A percentile compares a stretch with the other conserved stretches of the same genome.
These are phyloP conservation scores for Venturia canescens DNA, from an alignment of 1,140 invertebrate species.

Conservation along the genomic window DNA sequence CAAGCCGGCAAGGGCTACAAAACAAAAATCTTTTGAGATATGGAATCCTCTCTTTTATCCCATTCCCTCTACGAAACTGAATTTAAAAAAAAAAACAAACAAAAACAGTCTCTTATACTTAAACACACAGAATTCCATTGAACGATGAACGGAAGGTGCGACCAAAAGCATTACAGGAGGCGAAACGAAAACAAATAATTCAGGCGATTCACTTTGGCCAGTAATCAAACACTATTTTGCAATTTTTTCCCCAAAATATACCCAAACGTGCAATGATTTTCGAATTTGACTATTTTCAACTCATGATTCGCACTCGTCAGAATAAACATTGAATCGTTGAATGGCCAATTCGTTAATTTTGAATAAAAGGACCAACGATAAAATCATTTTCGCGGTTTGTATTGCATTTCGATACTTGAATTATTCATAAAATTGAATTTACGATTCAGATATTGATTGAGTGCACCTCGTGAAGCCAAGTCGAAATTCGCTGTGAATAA, in stretches of 20 bases:
- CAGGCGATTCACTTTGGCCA: neutral
- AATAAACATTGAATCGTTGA: neutral
- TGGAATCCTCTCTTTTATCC: neutral
- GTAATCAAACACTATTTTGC: neutral
- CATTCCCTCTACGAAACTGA: conserved; percentile 2
- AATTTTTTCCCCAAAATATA: neutral
- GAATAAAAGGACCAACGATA: neutral
- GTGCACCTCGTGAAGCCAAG: conserved; percentile 18
- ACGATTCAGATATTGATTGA: neutral
- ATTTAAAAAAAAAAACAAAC: neutral
- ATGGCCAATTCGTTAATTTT: neutral
- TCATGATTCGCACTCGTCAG: conserved; percentile 2
- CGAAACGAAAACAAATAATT: conserved; percentile 3
- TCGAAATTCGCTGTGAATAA: conserved; percentile 30
- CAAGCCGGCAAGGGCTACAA: conserved; percentile 2
- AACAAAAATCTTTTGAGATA: neutral
- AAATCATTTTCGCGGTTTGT: neutral
- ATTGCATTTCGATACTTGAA: neutral
- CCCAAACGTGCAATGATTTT: conserved; percentile 33
- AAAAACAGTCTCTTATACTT: neutral
- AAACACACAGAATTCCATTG: neutral
- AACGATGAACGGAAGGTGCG: neutral
- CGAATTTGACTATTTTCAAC: conserved; percentile 7
- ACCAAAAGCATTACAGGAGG: neutral
- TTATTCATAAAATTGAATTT: neutral